A percentile compares a stretch with the other conserved stretches of the same genome.
Evolutionary conservation across 2,113 vertebrate species (phyloP).

Genomic region (Gallinago undulata): DNA sequence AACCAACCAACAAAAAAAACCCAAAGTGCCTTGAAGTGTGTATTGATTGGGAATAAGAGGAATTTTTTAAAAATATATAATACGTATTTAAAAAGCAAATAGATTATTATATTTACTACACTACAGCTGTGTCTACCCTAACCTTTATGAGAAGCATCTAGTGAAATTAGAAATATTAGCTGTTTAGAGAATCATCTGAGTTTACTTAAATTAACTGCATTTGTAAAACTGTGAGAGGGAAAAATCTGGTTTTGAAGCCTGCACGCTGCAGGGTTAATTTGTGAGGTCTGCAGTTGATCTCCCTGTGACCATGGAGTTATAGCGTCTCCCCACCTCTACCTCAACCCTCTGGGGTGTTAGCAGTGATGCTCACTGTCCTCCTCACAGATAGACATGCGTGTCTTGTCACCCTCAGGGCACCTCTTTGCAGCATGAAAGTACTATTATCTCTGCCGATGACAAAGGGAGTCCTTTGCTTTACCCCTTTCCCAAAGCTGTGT

Average conservation of each 20-base stretch:
- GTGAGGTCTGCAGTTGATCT: not conserved
- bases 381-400: fast-evolving
- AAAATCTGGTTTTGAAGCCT: not conserved
- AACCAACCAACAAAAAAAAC: not conserved
- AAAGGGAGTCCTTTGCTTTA: not conserved
- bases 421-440: not conserved
- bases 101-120: not conserved
- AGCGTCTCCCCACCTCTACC: not conserved
- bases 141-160: not conserved
- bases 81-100: not conserved
- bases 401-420: not conserved
- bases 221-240: not conserved
- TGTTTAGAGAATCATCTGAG: not conserved
- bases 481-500: not conserved
- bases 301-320: not conserved
- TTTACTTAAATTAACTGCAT: not conserved
- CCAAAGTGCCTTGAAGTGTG: not conserved
- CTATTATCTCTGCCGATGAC: not conserved
- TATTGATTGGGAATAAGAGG: not conserved
- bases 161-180: not conserved
- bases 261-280: not conserved
- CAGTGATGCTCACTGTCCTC: not conserved
- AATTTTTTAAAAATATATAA: not conserved
- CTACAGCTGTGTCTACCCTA: not conserved
- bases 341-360: not conserved